Evolutionary conservation across 1,140 invertebrate species (phyloP).

Genomic region (Calephelis nemesis): DNA sequence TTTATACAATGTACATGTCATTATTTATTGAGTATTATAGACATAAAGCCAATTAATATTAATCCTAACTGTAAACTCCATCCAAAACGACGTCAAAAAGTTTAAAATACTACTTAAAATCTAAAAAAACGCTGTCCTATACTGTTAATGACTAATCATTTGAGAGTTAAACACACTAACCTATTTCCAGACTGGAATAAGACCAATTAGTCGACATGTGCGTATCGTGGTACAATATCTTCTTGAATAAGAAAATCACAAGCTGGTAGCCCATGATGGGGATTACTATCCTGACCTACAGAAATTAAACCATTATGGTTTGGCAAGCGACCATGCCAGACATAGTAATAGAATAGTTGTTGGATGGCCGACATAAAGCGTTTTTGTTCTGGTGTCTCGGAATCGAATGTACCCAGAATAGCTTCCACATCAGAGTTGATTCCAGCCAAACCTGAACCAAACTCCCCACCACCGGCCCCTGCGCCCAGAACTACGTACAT

Average conservation of each 20-base stretch:
- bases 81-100: conserved; percentile 5
- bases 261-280: conserved; percentile 82
- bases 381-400: conserved; percentile 84
- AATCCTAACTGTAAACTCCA: not conserved
- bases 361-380: conserved; percentile 89
- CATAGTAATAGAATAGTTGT: conserved; percentile 89
- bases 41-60: not conserved
- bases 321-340: conserved; percentile 84
- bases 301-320: conserved; percentile 81
- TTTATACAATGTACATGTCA: conserved; percentile 3
- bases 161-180: conserved; percentile 4
- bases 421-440: conserved; percentile 81
- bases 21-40: not conserved
- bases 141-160: conserved; percentile 14
- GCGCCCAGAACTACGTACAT: conserved; percentile 85
- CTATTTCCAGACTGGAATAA: not conserved
- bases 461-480: conserved; percentile 46
- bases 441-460: conserved; percentile 43
- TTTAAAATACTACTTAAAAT: conserved; percentile 10
- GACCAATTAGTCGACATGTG: conserved; percentile 66
- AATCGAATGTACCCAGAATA: conserved; percentile 87
- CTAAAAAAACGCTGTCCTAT: conserved; percentile 4
- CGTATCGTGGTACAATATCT: conserved; percentile 86
- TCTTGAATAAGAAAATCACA: conserved; percentile 88
- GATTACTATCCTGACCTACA: conserved; percentile 84